Percentiles rank a stretch among this genome's conserved stretches.
These are phyloP conservation scores for Neosalanx taihuensis DNA, from an alignment of 2,797 vertebrate genomes.

Conservation along the genomic window DNA sequence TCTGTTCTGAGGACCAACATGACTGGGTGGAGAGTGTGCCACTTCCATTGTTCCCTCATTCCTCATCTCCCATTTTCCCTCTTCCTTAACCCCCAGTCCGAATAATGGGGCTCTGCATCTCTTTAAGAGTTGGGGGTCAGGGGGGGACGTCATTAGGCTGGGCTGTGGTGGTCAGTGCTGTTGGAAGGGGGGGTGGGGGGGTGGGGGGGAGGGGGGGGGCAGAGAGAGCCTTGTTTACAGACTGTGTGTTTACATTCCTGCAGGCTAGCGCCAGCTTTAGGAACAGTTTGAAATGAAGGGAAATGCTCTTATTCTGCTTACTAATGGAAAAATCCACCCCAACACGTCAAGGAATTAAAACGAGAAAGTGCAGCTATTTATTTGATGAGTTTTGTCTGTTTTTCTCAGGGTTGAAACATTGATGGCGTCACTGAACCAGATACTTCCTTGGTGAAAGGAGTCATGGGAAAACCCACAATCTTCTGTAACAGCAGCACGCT, in stretches of 20 bases:
- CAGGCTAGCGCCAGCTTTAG: slow-evolving; percentile 73
- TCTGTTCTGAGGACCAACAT: slow-evolving; percentile 11
- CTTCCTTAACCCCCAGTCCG: slow-evolving; percentile 48
- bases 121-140: slow-evolving; percentile 59
- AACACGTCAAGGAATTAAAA: slow-evolving; percentile 65
- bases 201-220: background rate
- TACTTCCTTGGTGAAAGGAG: slow-evolving; percentile 57
- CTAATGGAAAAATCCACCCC: slow-evolving; percentile 77
- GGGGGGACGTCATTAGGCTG: slow-evolving; percentile 67
- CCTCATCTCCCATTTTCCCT: slow-evolving; percentile 29
- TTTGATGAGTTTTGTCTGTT: slow-evolving; percentile 49
- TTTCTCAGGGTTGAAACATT: slow-evolving; percentile 52
- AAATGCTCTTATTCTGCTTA: slow-evolving; percentile 80
- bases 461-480: slow-evolving; percentile 52
- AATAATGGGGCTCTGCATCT: slow-evolving; percentile 57
- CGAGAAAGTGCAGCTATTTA: slow-evolving; percentile 59
- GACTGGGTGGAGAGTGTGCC: slow-evolving; percentile 13
- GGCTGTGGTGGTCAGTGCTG: slow-evolving; percentile 67
- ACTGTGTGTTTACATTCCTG: slow-evolving; percentile 82
- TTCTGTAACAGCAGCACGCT: slow-evolving; percentile 21
- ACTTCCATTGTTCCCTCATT: slow-evolving; percentile 19
- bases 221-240: slow-evolving; percentile 78
- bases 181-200: slow-evolving; percentile 41
- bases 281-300: slow-evolving; percentile 76
- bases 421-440: slow-evolving; percentile 58